Base-by-base conservation (phyloP, 2,113 vertebrate species). In the Anoura caudifer region DNA sequence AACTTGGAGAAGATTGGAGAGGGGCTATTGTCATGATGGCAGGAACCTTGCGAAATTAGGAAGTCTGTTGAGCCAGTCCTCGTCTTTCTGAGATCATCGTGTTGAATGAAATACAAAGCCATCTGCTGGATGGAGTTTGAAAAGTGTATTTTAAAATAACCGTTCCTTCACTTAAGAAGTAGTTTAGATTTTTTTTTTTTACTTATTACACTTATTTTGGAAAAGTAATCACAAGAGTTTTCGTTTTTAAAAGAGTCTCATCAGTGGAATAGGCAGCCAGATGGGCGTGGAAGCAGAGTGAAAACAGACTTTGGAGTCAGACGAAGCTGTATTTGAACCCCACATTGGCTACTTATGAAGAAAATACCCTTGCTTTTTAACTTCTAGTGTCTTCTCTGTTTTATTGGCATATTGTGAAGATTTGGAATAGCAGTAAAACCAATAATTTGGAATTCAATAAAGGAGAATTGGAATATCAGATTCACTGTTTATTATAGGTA, bases 381-480 rank as follows among this genome's bases (percentile, higher is more conserved):
- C 72, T 90, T 72, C 26, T 84, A 86, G 50, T 79, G 31, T 92
- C 43, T 75, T 83, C 36, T 67, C 6, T 31, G 38, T 93, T 43
- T 93, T 73, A 36, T 26, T 31, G 59, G 12, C 31, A 63, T 76
- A 77, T 80, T 76, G 43, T 80, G 16, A 92, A 65, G 54, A 45
- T 72, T 72, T 94, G 26, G 33, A 89, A 26, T 47, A 79, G 15
- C 7, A 20, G 15, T 81, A 67, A 43, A 91, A 95, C 31, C n/a
- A 95, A 83, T 43, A 93, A 61, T 76, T 93, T 80, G 67, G 65
- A 93, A 93, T 56, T 91, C 19, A 56, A 38, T 38, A 61, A 96
- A 83, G 81, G 26, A 87, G 31, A 79, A 50, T 77, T 90, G 45
- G 24, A 95, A 95, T 50, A n/a, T 2, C 26, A 90, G 6, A 14